Conservation (phyloP, 2,797 vertebrate species). For the Chelon auratus region DNA sequence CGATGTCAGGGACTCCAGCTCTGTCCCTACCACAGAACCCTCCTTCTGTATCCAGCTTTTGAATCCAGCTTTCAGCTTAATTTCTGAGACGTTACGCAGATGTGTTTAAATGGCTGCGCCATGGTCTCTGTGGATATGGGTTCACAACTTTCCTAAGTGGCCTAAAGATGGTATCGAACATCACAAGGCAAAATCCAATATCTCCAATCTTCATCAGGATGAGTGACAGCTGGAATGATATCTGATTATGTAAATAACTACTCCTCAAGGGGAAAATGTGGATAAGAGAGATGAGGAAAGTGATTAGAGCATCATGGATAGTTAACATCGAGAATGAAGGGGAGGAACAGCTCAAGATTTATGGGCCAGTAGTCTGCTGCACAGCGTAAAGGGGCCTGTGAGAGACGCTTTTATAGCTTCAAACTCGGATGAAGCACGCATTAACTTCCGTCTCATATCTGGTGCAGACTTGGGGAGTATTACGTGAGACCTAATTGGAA, state of each 20-base stretch:
- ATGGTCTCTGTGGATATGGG: background rate
- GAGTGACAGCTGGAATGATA: conserved; percentile 65
- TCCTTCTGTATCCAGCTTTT: background rate
- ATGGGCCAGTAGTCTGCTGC: conserved; percentile 58
- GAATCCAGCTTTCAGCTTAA: background rate
- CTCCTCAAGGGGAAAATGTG: conserved; percentile 59
- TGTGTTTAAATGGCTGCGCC: background rate
- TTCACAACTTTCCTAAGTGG: conserved; percentile 11
- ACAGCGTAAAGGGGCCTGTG: conserved; percentile 56
- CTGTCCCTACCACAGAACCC: too few relatives aligned
- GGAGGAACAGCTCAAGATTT: conserved; percentile 61
- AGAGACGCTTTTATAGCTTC: conserved; percentile 62
- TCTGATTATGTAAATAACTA: conserved; percentile 76
- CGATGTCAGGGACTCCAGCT: too few relatives aligned
- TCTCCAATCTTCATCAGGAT: conserved; percentile 47
- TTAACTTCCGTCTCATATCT: conserved; percentile 53
- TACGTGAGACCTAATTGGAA: conserved; percentile 61
- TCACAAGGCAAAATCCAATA: conserved; percentile 24
- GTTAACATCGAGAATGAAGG: conserved; percentile 68
- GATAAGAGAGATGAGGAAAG: conserved; percentile 59
- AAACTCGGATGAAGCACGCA: conserved; percentile 51
- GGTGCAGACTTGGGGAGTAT: conserved; percentile 50
- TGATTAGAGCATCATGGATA: conserved; percentile 72
- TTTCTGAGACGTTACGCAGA: background rate
- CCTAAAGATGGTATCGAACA: conserved; percentile 30